Evolutionary conservation across 2,797 vertebrate species (phyloP).

Genomic region (Megaceryle alcyon): DNA sequence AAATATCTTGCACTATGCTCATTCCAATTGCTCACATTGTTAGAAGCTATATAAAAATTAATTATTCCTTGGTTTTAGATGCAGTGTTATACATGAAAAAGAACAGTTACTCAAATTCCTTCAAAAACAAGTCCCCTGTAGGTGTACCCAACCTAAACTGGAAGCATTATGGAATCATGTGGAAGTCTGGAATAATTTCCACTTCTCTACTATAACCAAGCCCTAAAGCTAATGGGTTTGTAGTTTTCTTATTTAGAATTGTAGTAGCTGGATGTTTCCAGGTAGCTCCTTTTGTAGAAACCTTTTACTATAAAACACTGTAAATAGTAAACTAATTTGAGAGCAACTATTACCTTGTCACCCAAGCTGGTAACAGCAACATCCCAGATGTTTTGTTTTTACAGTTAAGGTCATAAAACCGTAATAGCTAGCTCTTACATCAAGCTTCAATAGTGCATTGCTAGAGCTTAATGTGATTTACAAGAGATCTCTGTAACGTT

Average conservation of each 20-base stretch:
- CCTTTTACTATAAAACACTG: not conserved
- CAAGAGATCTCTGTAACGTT: not conserved
- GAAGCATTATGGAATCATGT: not conserved
- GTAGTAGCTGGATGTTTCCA: not conserved
- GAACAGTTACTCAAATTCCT: not conserved
- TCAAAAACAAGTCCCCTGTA: not conserved
- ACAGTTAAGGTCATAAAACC: not conserved
- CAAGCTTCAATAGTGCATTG: not conserved
- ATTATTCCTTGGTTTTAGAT: not conserved
- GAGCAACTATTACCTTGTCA: not conserved
- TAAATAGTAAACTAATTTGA: not conserved
- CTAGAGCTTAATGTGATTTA: not conserved
- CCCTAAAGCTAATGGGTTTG: not conserved
- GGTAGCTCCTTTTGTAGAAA: not conserved
- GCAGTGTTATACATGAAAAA: not conserved
- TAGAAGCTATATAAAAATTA: not conserved
- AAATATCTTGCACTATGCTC: not conserved
- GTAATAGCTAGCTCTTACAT: not conserved
- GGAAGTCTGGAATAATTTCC: not conserved
- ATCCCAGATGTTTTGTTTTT: slow-evolving; percentile 2
- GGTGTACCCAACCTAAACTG: not conserved
- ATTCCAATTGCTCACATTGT: not conserved
- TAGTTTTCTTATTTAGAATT: not conserved
- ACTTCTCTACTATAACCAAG: not conserved
- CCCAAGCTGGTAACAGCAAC: not conserved